Evolutionary conservation across 2,888 invertebrate genomes (phyloP).

Genomic region (Rhingia rostrata): DNA sequence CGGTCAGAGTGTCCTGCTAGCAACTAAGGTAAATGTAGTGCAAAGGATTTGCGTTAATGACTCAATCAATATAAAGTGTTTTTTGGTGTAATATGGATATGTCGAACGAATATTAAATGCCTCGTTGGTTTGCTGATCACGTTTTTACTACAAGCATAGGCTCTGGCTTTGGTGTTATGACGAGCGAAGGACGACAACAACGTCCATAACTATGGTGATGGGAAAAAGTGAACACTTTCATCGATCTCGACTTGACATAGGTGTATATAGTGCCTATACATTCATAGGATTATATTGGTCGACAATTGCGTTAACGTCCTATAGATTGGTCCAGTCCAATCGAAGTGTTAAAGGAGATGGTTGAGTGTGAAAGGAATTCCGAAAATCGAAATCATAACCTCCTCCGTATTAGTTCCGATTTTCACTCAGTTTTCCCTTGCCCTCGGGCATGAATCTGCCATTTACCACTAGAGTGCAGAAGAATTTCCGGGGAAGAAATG

Average conservation of each 20-base stretch:
- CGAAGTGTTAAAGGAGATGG: conserved; percentile 8
- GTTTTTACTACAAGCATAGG: conserved; percentile 61
- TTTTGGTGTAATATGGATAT: conserved; percentile 59
- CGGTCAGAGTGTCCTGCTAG: conserved; percentile 36
- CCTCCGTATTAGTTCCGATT: conserved; percentile 55
- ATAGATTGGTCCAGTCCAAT: conserved; percentile 23
- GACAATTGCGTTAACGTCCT: conserved; percentile 32
- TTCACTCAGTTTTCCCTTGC: conserved; percentile 41
- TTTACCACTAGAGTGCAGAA: not conserved
- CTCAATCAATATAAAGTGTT: conserved; percentile 73
- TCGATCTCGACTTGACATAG: conserved; percentile 43
- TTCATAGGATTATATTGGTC: too few relatives aligned
- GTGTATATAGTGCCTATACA: conserved; percentile 30
- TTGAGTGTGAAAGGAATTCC: conserved; percentile 40
- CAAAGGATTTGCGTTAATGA: conserved; percentile 73
- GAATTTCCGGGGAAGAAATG: not conserved
- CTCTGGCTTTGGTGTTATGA: conserved; percentile 24
- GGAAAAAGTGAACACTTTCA: conserved; percentile 14
- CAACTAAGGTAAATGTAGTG: conserved; percentile 73
- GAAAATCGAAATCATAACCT: conserved; percentile 57
- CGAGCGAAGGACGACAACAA: not conserved
- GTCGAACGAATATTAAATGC: conserved; percentile 68
- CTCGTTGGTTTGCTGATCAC: conserved; percentile 71
- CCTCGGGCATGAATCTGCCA: conserved; percentile 8
- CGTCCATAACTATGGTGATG: not conserved